Conservation (phyloP, 2,113 vertebrate species). For the Agapornis roseicollis region DNA sequence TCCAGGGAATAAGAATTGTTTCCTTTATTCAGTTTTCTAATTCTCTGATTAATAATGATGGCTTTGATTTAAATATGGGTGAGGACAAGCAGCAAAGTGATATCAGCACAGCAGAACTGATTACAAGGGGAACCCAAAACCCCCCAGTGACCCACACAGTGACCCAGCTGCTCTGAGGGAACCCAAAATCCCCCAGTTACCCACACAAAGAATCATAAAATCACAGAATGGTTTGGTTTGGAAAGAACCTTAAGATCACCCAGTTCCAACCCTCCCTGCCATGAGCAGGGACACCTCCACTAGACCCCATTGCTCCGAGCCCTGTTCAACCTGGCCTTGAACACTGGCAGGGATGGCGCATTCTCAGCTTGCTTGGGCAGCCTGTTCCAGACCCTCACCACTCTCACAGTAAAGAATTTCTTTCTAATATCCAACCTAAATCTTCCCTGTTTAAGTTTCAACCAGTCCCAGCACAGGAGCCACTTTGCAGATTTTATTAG, state of each 20-base stretch:
- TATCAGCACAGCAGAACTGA: neutral
- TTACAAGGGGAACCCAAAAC: neutral
- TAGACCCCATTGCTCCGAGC: neutral
- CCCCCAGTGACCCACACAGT: neutral
- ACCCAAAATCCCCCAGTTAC: neutral
- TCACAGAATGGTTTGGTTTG: neutral
- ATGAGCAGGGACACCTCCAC: neutral
- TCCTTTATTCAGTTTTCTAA: neutral
- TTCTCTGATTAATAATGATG: neutral
- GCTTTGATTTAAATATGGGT: neutral
- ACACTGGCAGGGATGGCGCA: neutral
- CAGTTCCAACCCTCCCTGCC: neutral
- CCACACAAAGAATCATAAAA: neutral
- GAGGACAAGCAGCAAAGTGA: neutral
- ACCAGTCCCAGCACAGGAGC: neutral
- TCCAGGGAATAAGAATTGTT: neutral
- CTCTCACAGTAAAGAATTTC: neutral
- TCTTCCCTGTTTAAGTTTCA: neutral
- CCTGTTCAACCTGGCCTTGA: neutral
- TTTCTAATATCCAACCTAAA: neutral
- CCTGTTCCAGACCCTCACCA: neutral
- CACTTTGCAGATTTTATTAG: neutral
- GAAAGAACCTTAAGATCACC: neutral
- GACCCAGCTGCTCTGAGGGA: neutral
- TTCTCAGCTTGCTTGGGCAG: neutral